phyloP scores from a whole-genome alignment of 2,113 vertebrate genomes.

The Catagonus wagneri region DNA sequence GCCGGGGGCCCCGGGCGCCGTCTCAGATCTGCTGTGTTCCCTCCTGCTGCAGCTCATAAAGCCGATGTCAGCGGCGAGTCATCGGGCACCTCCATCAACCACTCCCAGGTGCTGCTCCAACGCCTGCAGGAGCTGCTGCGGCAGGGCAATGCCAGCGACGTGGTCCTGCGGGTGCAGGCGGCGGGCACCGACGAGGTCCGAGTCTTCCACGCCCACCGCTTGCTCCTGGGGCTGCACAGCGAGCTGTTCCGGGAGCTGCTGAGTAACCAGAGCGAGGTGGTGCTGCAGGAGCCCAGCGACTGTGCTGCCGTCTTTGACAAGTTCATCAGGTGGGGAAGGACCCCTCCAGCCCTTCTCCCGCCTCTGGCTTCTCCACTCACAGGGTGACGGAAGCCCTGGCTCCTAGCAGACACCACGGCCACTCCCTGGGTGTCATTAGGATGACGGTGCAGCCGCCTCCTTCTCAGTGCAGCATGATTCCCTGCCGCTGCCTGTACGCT shows the following conservation, averaged over 20 bases:
- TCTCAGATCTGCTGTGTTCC: background rate
- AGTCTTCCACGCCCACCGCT: constrained; percentile 92
- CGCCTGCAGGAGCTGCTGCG: constrained; percentile 92
- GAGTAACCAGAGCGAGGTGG: constrained; percentile 87
- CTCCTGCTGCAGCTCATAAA: constrained; percentile 87
- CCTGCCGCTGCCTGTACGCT: background rate
- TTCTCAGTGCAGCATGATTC: rapidly evolving
- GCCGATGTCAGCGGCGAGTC: constrained; percentile 84
- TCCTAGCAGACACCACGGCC: too few species aligned
- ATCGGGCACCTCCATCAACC: constrained; percentile 89
- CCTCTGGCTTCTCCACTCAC: background rate
- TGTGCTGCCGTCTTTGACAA: constrained; percentile 92
- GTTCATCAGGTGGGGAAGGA: constrained; percentile 92
- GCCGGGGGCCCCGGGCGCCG: rapidly evolving
- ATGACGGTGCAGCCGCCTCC: rapidly evolving
- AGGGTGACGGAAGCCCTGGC: background rate
- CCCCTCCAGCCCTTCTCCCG: rapidly evolving
- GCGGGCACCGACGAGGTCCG: constrained; percentile 92
- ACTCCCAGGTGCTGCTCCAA: constrained; percentile 91
- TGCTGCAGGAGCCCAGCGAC: constrained; percentile 90
- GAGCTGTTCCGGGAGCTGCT: constrained; percentile 91
- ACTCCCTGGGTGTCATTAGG: rapidly evolving
- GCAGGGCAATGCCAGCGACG: constrained; percentile 93
- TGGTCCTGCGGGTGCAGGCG: constrained; percentile 92
- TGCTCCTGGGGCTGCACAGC: constrained; percentile 95